Percentiles rank a stretch among this genome's conserved stretches.
These are phyloP conservation scores for Bubo bubo DNA, from an alignment of 2,113 vertebrate genomes.

Conservation along the genomic window DNA sequence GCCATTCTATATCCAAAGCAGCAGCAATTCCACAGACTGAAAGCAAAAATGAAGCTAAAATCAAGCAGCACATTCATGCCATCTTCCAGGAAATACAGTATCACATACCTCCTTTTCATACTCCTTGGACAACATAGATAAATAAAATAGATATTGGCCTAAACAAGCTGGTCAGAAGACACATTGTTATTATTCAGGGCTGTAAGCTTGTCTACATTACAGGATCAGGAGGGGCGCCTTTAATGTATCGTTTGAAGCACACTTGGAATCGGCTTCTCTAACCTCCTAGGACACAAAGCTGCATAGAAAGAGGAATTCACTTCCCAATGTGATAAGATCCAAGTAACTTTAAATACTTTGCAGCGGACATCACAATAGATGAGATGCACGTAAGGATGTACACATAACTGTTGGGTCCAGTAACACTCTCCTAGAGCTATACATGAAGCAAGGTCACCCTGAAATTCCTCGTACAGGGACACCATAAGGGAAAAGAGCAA, in stretches of 20 bases:
- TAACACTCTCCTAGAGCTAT: background rate
- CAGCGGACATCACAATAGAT: background rate
- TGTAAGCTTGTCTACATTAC: background rate
- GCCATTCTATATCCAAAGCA: slow-evolving; percentile 25
- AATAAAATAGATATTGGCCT: slow-evolving; percentile 63
- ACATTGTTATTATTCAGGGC: background rate
- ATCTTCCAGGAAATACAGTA: slow-evolving; percentile 18
- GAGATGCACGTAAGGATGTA: background rate
- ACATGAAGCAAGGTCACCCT: background rate
- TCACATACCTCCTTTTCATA: slow-evolving; percentile 63
- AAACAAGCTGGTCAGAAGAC: slow-evolving; percentile 39
- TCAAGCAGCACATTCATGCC: background rate
- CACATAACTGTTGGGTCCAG: background rate
- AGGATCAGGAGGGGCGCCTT: background rate
- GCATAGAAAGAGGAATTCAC: background rate
- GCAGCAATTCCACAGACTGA: background rate
- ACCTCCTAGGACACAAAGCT: background rate
- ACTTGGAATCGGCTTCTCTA: background rate
- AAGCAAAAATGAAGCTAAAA: slow-evolving; percentile 17
- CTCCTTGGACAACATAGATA: slow-evolving; percentile 50
- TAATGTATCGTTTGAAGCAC: background rate
- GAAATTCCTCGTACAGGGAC: background rate
- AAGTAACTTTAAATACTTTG: background rate
- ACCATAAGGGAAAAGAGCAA: background rate
- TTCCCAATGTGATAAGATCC: background rate